Base-by-base conservation (phyloP, 2,888 invertebrate genomes). In the Entomobrya proxima region DNA sequence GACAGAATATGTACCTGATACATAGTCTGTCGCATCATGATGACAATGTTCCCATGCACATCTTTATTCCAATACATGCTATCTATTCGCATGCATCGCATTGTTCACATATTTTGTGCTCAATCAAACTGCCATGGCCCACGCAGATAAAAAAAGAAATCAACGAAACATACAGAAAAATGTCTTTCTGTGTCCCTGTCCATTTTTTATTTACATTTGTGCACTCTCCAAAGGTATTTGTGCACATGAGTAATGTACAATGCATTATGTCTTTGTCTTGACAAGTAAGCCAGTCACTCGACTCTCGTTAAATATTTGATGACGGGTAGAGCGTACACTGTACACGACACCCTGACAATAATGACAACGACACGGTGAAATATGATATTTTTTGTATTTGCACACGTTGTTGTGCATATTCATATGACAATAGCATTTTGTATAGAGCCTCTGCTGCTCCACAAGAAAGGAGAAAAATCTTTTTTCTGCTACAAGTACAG, bases 301-400 rank as follows among this genome's bases (percentile, higher is more conserved):
- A 72, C 37, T n/a, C n/a, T 77, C 44, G 44, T 55, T 77, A 61
- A 61, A 77, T 77, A 77, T 77, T 77, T 77, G 58, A 77, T 58
- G 58, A 77, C 47, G 50, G 72, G 32, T 50, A 72, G 44, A 24
- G 50, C 27, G 44, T n/a, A n/a, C n/a, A n/a, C 15, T 47, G 13
- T 50, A 72, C 50, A 72, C 50, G 47, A 72, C 72, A 72, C 72
- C 32, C 47, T 30, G 72, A 72, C 47, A 50, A 30, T 72, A 30
- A 27, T 69, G 69, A 69, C 40, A 69, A 69, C 40, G 44, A 69
- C 27, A 32, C 2, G 47, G 30, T 72, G 50, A 72, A 72, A 72
- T 50, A 50, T 72, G 44, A 72, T 72, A 72, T 72, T 30, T 72
- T 11, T 40, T 47, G 30, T 47, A 47, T 72, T 47, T 72, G 44